Evolutionary conservation across 53 echinoderm and acorn worm species (phyloP), one percentile per base, ranked within the genome.

Genomic region (Hippasteria phrygiana): DNA sequence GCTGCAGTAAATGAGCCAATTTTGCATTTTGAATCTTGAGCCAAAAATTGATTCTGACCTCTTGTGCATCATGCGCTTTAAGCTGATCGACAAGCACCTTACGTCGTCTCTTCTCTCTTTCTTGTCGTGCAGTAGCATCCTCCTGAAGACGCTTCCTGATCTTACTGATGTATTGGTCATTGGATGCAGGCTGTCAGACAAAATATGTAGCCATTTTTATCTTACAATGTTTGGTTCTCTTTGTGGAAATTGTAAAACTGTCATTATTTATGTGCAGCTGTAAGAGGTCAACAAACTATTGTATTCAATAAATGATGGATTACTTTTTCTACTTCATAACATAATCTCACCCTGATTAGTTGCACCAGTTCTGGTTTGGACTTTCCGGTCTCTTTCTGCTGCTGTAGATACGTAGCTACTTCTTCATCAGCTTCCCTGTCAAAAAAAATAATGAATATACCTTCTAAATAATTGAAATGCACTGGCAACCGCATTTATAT

Each of bases 31-130:
- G n/a, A 8, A n/a, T 0, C 6, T 12, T 0, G 14, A 59, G 20
- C 3, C 24, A 3, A n/a, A 59, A 0, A 3, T 59, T 3, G 26
- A 39, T 13, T 31, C 86, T 87, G 54, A 97, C 98, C 94, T 97
- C 98, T 70, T 94, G 94, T 26, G 95, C 88, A 75, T 97, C 94
- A 87, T 97, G 98, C 17, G 98, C 94, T 65, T 97, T 91, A 38
- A 97, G 93, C 88, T 97, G 98, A 43, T 97, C 98, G 32, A 97
- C 98, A 40, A 97, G 91, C 26, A 97, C 94, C 50, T 97, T 97
- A 40, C 98, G 90, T 55, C 98, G 91, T 77, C 88, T 82, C 87
- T 97, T 97, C 77, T 95, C 98, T 35, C 98, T 87, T 77, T 94
- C 95, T 77, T 95, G 89, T 70, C 94, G 77, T 20, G 95, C 98